Conservation (phyloP, 2,113 vertebrate genomes). For the Ramphastos sulfuratus region DNA sequence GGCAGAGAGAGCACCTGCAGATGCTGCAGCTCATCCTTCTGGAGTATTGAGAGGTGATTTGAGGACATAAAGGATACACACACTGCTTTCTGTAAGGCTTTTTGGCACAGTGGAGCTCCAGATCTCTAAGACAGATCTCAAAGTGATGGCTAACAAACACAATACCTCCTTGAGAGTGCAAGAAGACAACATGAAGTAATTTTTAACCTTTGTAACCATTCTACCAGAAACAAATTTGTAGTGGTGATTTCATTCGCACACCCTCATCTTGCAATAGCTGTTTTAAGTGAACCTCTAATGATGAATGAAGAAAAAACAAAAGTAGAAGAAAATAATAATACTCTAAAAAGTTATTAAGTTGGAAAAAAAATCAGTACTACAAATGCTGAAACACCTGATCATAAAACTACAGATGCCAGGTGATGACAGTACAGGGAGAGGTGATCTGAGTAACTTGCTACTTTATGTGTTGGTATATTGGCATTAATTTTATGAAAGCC, state of each 20-base stretch:
- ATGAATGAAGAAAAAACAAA: not conserved
- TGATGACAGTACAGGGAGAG: not conserved
- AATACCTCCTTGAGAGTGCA: not conserved
- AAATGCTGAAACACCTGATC: not conserved
- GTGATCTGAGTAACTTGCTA: not conserved
- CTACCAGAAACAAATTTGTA: not conserved
- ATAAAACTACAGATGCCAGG: conserved; percentile 13
- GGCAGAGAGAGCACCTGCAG: not conserved
- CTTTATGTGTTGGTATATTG: not conserved
- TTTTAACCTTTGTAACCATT: not conserved
- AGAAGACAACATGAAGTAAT: not conserved
- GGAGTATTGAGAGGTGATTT: not conserved
- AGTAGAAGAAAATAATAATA: not conserved
- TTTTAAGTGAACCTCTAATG: not conserved
- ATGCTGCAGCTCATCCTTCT: not conserved
- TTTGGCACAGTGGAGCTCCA: not conserved
- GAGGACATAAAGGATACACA: not conserved
- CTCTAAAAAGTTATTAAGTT: not conserved
- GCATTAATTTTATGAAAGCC: not conserved
- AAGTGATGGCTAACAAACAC: not conserved
- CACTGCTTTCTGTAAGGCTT: not conserved
- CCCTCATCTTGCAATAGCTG: not conserved
- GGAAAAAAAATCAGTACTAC: not conserved
- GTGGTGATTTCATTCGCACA: not conserved
- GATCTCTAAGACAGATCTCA: not conserved